phyloP scores from a whole-genome alignment of 2,797 vertebrate species.

The Spheniscus humboldti region DNA sequence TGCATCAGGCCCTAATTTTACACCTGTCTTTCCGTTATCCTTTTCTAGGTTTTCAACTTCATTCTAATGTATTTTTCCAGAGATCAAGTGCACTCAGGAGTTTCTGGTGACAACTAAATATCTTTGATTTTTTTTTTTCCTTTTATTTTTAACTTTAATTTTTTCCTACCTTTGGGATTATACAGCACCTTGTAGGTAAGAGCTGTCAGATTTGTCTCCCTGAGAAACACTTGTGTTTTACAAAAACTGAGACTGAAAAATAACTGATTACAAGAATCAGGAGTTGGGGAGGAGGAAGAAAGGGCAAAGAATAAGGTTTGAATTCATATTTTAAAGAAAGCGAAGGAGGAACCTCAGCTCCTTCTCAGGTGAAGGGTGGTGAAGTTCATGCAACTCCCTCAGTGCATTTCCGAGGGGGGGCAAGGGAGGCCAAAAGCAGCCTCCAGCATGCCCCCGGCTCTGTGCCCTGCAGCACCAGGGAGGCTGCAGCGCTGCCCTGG shows the following conservation, averaged over 20 bases:
- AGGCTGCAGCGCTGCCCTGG: neutral
- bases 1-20: neutral
- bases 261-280: neutral
- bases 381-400: neutral
- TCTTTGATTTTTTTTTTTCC: neutral
- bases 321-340: neutral
- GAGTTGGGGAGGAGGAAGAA: neutral
- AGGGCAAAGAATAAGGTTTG: neutral
- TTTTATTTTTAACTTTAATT: neutral
- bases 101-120: neutral
- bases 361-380: fast-evolving
- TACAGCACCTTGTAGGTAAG: neutral
- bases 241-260: neutral
- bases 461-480: fast-evolving
- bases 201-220: neutral
- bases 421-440: neutral
- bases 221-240: neutral
- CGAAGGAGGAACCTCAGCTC: neutral
- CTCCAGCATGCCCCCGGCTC: neutral
- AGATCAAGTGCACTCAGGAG: neutral
- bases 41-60: neutral
- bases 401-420: neutral
- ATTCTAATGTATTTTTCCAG: neutral
- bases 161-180: neutral
- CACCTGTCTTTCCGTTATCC: neutral